Conservation (phyloP, 2,113 vertebrate genomes). For the Hyaena hyaena region DNA sequence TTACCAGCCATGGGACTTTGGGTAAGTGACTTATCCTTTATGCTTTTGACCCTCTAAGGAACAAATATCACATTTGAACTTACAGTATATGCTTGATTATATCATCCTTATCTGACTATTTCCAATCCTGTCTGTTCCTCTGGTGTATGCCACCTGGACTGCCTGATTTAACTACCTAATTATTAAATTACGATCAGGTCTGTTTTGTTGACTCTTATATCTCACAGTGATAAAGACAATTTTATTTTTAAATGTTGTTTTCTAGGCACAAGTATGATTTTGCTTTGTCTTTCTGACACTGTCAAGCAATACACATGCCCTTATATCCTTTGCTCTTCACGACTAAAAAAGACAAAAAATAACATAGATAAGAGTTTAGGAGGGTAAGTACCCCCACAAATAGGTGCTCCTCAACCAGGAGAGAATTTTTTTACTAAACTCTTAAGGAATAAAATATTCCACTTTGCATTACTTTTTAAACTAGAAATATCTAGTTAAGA, state of each 20-base stretch:
- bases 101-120: neutral
- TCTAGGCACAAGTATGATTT: neutral
- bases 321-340: neutral
- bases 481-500: neutral
- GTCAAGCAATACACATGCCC: neutral
- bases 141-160: neutral
- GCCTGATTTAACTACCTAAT: conserved; percentile 21
- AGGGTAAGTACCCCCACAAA: neutral
- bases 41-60: neutral
- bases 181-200: neutral
- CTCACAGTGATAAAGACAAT: neutral
- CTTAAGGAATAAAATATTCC: neutral
- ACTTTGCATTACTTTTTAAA: conserved; percentile 25
- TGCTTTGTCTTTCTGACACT: neutral
- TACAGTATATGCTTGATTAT: neutral
- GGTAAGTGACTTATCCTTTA: neutral
- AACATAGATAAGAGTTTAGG: neutral
- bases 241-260: conserved; percentile 12
- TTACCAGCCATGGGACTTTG: neutral
- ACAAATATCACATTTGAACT: conserved; percentile 2
- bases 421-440: neutral
- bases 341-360: neutral
- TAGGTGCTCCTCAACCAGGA: neutral
- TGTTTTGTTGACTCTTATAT: neutral
- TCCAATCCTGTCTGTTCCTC: neutral